Percentiles rank a stretch among this genome's conserved stretches.
phyloP scores from a whole-genome alignment of 2,797 vertebrate genomes.

The Manis crassicaudata region DNA sequence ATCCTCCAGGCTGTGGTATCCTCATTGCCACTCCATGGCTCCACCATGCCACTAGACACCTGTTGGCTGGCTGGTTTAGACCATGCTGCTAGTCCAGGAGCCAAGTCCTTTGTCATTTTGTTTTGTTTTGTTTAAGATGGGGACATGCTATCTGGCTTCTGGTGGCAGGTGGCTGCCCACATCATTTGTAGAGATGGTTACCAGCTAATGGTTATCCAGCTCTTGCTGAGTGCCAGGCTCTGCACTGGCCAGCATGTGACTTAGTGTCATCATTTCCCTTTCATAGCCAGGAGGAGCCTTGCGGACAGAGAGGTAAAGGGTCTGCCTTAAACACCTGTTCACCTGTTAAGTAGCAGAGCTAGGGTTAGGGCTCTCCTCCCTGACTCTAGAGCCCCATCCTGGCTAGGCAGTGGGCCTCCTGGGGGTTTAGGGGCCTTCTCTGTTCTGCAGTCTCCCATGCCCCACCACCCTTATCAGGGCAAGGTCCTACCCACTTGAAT shows the following conservation, averaged over 20 bases:
- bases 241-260: not conserved
- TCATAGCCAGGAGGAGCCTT: not conserved
- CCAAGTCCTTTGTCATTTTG: not conserved
- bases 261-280: not conserved
- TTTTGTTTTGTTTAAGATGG: not conserved
- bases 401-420: not conserved
- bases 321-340: not conserved
- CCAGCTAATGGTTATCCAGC: too few species aligned
- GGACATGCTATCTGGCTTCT: not conserved
- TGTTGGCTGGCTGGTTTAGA: not conserved
- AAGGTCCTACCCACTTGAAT: not conserved
- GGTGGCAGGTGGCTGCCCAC: too few species aligned
- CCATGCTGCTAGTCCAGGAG: not conserved
- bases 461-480: not conserved
- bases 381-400: not conserved
- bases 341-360: not conserved
- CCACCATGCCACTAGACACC: not conserved
- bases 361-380: not conserved
- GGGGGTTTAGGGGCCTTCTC: not conserved
- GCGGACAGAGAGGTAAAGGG: not conserved
- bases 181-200: not conserved
- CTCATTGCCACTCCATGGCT: fast-evolving
- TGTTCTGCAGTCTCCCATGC: not conserved
- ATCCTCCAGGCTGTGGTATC: too few species aligned
- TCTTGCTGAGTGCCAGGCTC: not conserved